Evolutionary conservation across 2,888 invertebrate species (phyloP).

Genomic region (Rhamphomyia laevipes): DNA sequence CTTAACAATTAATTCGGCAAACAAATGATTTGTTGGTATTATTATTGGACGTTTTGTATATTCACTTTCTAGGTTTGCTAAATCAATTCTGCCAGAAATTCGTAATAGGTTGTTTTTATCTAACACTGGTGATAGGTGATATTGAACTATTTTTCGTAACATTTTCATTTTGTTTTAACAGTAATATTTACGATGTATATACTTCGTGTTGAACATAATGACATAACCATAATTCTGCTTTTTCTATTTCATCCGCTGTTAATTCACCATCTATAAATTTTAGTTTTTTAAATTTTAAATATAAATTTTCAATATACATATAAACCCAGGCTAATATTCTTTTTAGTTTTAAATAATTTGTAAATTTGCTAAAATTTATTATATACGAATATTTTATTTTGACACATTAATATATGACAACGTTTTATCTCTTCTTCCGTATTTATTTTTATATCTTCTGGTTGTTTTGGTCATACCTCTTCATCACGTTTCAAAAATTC

Average conservation of each 20-base stretch:
- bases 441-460: not conserved
- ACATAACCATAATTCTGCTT: too few species aligned
- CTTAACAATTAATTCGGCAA: slow-evolving; percentile 7
- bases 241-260: too few species aligned
- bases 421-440: slow-evolving; percentile 7
- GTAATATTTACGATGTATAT: not conserved
- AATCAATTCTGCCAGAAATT: slow-evolving; percentile 2
- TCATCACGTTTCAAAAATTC: too few species aligned
- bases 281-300: too few species aligned
- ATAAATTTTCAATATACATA: not conserved
- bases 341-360: slow-evolving; percentile 7
- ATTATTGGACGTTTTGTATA: too few species aligned
- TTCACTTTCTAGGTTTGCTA: too few species aligned
- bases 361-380: slow-evolving; percentile 4
- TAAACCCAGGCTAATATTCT: too few species aligned
- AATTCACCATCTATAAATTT: too few species aligned
- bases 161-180: not conserved
- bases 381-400: too few species aligned
- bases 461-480: slow-evolving; percentile 5
- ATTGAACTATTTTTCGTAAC: slow-evolving; percentile 4
- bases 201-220: too few species aligned
- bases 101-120: slow-evolving; percentile 1
- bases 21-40: slow-evolving; percentile 2
- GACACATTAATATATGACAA: too few species aligned
- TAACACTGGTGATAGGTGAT: slow-evolving; percentile 1